Conservation (phyloP, 2,113 vertebrate genomes). For the Entelurus aequoreus region DNA sequence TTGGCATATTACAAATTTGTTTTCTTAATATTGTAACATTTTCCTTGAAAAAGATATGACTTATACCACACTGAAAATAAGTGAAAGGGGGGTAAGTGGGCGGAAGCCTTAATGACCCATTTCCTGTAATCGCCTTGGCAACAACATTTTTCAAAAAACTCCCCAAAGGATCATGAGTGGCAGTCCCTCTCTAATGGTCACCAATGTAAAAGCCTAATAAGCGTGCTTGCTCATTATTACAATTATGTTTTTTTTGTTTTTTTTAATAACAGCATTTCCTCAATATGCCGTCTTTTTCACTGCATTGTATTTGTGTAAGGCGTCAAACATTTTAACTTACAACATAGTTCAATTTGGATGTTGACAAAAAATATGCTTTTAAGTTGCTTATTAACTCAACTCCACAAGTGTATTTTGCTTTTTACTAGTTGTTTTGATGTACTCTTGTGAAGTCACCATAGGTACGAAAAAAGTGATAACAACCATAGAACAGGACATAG, state of each 20-base stretch:
- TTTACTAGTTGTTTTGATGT: background rate
- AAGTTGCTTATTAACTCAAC: too few relatives aligned
- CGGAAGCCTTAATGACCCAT: constrained; percentile 33
- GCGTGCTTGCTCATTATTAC: background rate
- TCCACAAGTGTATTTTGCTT: background rate
- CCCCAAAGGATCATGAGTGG: constrained; percentile 20
- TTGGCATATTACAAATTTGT: too few relatives aligned
- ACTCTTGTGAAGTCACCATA: background rate
- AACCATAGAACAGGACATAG: too few relatives aligned
- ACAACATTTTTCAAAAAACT: constrained; percentile 36
- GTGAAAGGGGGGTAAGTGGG: constrained; percentile 2
- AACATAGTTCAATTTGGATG: too few relatives aligned
- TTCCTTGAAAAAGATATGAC: too few relatives aligned
- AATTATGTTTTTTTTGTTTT: too few relatives aligned
- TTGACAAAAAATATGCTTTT: too few relatives aligned
- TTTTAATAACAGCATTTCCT: too few relatives aligned
- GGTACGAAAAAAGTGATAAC: too few relatives aligned
- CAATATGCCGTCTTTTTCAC: background rate
- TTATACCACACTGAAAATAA: background rate
- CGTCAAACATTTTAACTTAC: too few relatives aligned
- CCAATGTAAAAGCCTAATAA: background rate
- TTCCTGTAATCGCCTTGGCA: constrained; percentile 55
- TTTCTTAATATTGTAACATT: too few relatives aligned
- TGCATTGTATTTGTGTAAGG: background rate
- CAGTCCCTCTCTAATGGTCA: background rate